Evolutionary conservation across 2,888 invertebrate species (phyloP).

Genomic region (Drosophila rubida): DNA sequence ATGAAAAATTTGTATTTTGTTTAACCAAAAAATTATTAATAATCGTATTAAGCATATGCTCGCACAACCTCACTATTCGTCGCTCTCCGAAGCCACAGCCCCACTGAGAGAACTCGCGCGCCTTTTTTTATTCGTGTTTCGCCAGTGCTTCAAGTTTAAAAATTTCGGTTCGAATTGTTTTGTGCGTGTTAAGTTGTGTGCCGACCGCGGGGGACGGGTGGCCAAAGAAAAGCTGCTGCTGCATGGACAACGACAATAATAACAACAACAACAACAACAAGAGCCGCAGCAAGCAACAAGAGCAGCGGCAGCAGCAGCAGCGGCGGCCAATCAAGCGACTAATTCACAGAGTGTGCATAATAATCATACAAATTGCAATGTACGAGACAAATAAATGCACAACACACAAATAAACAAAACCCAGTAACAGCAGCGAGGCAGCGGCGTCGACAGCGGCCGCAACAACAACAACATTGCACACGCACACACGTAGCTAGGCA

Average conservation of each 20-base stretch:
- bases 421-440: conserved; percentile 37
- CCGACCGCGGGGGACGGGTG: background rate
- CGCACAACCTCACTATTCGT: background rate
- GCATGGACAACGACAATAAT: conserved; percentile 3
- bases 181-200: conserved; percentile 47
- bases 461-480: conserved; percentile 22
- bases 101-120: conserved; percentile 22
- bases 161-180: conserved; percentile 37
- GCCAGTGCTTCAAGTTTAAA: background rate
- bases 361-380: conserved; percentile 55
- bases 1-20: conserved; percentile 50
- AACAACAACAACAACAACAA: conserved; percentile 1
- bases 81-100: conserved; percentile 1
- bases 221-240: conserved; percentile 27
- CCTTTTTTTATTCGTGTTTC: conserved; percentile 11
- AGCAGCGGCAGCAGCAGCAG: conserved; percentile 4
- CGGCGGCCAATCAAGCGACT: conserved; percentile 39
- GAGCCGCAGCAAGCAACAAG: background rate
- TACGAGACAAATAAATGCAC: conserved; percentile 69
- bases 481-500: conserved; percentile 4
- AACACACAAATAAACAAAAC: conserved; percentile 77
- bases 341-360: conserved; percentile 46
- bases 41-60: conserved; percentile 19
- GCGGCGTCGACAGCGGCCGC: conserved; percentile 9
- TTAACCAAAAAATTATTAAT: conserved; percentile 28